Evolutionary conservation across 2,888 invertebrate genomes (phyloP).

Genomic region (Mythimna impura): DNA sequence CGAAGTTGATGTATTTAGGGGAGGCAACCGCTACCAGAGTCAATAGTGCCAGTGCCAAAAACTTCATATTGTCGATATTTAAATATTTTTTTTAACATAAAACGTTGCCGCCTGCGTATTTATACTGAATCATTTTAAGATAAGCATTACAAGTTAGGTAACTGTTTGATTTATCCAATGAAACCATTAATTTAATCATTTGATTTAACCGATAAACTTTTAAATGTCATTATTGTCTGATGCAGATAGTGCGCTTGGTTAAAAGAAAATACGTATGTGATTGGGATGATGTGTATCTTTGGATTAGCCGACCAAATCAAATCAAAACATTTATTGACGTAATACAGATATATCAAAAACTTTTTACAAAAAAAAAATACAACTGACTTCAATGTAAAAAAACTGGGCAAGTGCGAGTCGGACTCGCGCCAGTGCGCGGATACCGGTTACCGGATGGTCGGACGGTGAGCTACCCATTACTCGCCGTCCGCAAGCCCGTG

Average conservation of each 20-base stretch:
- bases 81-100: not conserved
- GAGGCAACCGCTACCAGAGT: slow-evolving; percentile 52
- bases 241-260: not conserved
- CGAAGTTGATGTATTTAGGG: slow-evolving; percentile 39
- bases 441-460: no score
- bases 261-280: not conserved
- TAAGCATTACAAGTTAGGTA: not conserved
- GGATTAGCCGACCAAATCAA: not conserved
- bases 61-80: slow-evolving; percentile 38
- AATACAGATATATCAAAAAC: no score
- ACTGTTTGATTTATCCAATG: not conserved
- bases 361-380: no score
- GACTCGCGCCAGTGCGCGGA: no score
- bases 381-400: no score
- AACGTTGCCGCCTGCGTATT: not conserved
- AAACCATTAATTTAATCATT: slow-evolving; percentile 4
- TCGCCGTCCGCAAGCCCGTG: no score
- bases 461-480: no score
- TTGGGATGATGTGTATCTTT: not conserved
- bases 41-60: slow-evolving; percentile 44
- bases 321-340: no score
- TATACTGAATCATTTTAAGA: not conserved
- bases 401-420: no score
- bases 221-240: not conserved
- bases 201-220: not conserved